phyloP scores from a whole-genome alignment of 2,113 vertebrate genomes.

The Scomber japonicus region DNA sequence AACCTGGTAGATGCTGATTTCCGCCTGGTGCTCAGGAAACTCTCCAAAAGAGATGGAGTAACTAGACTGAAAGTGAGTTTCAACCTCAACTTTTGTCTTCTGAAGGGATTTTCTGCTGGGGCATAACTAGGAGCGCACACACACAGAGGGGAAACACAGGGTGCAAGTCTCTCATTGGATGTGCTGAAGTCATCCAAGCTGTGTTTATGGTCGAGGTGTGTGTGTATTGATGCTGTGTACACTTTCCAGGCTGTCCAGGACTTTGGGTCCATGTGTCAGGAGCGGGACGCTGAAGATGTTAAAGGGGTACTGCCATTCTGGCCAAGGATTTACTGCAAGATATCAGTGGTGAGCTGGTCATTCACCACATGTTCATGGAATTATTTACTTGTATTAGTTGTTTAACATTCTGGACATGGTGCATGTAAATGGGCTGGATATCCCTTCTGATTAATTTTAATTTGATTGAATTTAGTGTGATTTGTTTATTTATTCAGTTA shows the following conservation, averaged over 20 bases:
- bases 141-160: background rate
- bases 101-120: background rate
- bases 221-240: background rate
- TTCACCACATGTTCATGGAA: background rate
- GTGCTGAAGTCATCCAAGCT: background rate
- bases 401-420: background rate
- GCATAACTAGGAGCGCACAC: too few relatives aligned
- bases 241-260: constrained; percentile 93
- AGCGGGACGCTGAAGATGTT: constrained; percentile 91
- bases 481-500: too few relatives aligned
- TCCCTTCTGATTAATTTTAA: too few relatives aligned
- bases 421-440: background rate
- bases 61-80: constrained; percentile 93
- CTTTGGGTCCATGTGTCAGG: constrained; percentile 95
- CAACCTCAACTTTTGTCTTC: background rate
- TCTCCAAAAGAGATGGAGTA: constrained; percentile 94
- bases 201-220: background rate
- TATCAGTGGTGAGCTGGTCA: constrained; percentile 89
- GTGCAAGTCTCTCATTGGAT: background rate
- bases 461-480: too few relatives aligned
- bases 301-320: constrained; percentile 98
- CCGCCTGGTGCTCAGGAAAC: constrained; percentile 94
- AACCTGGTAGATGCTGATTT: constrained; percentile 96
- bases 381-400: too few relatives aligned
- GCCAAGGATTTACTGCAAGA: constrained; percentile 97